phyloP scores from a whole-genome alignment of 2,113 vertebrate species.

The Probosciger aterrimus region DNA sequence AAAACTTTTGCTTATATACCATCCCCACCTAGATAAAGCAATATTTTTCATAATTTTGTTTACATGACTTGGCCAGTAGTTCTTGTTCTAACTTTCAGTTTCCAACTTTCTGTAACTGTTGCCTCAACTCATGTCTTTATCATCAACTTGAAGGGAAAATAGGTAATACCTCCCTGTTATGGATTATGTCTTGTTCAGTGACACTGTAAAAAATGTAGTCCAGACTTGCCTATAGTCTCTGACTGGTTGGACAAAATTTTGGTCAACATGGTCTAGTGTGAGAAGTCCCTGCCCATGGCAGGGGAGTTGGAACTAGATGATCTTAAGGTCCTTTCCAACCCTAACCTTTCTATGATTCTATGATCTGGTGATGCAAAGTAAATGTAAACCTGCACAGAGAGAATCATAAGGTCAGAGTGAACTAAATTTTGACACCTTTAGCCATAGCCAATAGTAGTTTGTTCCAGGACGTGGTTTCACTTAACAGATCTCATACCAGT shows the following conservation, averaged over 20 bases:
- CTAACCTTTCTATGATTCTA: neutral
- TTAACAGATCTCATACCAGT: neutral
- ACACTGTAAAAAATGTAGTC: neutral
- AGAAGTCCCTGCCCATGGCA: neutral
- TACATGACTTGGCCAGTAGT: neutral
- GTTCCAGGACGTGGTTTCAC: neutral
- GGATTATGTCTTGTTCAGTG: neutral
- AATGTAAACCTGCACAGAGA: neutral
- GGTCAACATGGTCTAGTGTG: neutral
- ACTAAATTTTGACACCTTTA: neutral
- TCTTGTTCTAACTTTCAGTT: neutral
- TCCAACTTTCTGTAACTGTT: neutral
- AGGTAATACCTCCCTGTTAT: neutral
- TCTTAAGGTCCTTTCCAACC: neutral
- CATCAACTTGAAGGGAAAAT: neutral
- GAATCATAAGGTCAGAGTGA: neutral
- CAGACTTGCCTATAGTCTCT: neutral
- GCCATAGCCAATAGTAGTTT: neutral
- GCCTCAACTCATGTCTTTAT: neutral
- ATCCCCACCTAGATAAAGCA: rapidly evolving
- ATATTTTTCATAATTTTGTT: neutral
- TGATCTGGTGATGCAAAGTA: neutral
- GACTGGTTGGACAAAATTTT: neutral
- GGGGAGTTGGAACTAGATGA: neutral
- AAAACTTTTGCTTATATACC: neutral